Conservation (phyloP, 2,888 invertebrate species). For the Drosophila quasianomalipes region DNA sequence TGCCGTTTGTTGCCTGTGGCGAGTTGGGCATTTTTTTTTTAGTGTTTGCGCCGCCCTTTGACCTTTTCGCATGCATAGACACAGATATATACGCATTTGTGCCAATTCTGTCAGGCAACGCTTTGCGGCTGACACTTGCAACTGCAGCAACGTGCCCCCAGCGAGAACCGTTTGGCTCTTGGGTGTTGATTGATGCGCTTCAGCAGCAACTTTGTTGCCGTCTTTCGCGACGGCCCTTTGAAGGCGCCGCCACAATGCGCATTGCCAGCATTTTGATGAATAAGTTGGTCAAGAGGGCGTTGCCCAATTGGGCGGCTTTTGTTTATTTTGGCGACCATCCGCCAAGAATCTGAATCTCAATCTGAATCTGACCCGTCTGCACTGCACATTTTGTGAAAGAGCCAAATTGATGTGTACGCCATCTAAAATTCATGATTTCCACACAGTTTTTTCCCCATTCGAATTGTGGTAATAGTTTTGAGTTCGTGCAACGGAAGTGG, state of each 20-base stretch:
- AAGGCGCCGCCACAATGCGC: slow-evolving; percentile 61
- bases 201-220: slow-evolving; percentile 55
- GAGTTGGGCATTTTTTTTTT: slow-evolving; percentile 12
- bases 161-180: slow-evolving; percentile 8
- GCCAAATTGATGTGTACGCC: not conserved
- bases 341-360: slow-evolving; percentile 5
- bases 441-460: not conserved
- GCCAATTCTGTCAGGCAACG: slow-evolving; percentile 73
- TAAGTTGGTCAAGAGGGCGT: slow-evolving; percentile 76
- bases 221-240: slow-evolving; percentile 57
- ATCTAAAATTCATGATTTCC: slow-evolving; percentile 33
- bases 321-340: slow-evolving; percentile 66
- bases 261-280: slow-evolving; percentile 58
- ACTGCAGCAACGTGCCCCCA: slow-evolving; percentile 23
- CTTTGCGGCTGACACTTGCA: slow-evolving; percentile 42
- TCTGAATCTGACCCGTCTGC: not conserved
- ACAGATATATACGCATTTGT: slow-evolving; percentile 68
- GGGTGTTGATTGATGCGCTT: slow-evolving; percentile 73
- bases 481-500: slow-evolving; percentile 20
- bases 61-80: slow-evolving; percentile 63
- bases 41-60: slow-evolving; percentile 55
- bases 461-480: not conserved
- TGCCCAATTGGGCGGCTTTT: slow-evolving; percentile 39
- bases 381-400: not conserved
- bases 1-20: slow-evolving; percentile 13